Evolutionary conservation across 1,140 invertebrate genomes (phyloP).

Genomic region (Teleogryllus occipitalis): DNA sequence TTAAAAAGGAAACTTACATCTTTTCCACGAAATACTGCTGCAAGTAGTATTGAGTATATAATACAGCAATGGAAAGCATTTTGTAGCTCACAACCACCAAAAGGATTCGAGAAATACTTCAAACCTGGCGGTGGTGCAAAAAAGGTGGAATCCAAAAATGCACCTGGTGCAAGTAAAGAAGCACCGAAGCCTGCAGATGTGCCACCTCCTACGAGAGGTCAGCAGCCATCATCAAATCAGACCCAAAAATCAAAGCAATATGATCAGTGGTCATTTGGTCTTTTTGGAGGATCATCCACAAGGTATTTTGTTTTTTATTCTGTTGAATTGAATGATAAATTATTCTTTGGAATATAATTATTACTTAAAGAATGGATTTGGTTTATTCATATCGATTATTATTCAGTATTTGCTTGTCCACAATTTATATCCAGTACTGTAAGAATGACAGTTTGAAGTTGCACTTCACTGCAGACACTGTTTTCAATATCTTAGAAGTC

Average conservation of each 20-base stretch:
- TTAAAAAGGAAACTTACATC: conserved; percentile 26
- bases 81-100: conserved; percentile 56
- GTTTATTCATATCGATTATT: not conserved
- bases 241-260: conserved; percentile 25
- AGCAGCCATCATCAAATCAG: conserved; percentile 32
- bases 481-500: too few relatives aligned
- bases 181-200: conserved; percentile 32
- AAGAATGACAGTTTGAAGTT: too few relatives aligned
- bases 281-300: conserved; percentile 44
- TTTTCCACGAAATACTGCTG: conserved; percentile 24
- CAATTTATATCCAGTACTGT: too few relatives aligned
- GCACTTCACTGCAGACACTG: too few relatives aligned
- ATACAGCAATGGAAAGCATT: conserved; percentile 47
- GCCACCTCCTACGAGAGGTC: conserved; percentile 30
- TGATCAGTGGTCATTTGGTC: conserved; percentile 57
- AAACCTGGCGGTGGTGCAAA: conserved; percentile 48
- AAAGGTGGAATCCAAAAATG: conserved; percentile 22
- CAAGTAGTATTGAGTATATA: conserved; percentile 36
- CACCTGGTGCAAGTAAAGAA: conserved; percentile 27
- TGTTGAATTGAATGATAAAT: conserved; percentile 14
- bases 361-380: not conserved
- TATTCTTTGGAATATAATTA: not conserved
- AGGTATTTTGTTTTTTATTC: too few relatives aligned
- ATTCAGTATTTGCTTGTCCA: not conserved
- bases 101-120: conserved; percentile 90